Conservation (phyloP, 2,113 vertebrate genomes). For the Ranitomeya imitator region DNA sequence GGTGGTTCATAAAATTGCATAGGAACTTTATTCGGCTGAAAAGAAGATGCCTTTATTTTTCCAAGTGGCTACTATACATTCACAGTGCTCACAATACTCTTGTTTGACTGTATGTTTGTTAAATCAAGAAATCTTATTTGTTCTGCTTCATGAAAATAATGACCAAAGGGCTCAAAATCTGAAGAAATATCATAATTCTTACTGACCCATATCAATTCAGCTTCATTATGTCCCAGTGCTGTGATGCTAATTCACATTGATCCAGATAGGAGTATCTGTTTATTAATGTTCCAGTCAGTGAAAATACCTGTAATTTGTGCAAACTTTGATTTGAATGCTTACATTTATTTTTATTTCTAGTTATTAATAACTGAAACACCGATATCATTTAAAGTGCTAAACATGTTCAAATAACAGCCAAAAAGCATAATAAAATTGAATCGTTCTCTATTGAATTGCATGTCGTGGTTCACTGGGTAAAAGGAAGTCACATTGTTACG, state of each 20-base stretch:
- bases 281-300: constrained; percentile 60
- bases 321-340: constrained; percentile 56
- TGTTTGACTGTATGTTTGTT: constrained; percentile 51
- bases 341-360: constrained; percentile 37
- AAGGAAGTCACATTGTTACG: not conserved
- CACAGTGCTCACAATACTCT: constrained; percentile 16
- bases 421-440: constrained; percentile 50
- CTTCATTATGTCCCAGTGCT: constrained; percentile 50
- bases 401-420: constrained; percentile 51
- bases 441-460: constrained; percentile 31
- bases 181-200: constrained; percentile 44
- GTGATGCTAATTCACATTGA: constrained; percentile 55
- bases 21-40: not conserved
- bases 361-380: constrained; percentile 36
- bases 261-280: constrained; percentile 46
- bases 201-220: constrained; percentile 29
- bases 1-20: not conserved
- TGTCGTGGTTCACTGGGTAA: not conserved
- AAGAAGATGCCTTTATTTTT: not conserved
- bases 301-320: constrained; percentile 57
- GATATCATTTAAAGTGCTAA: constrained; percentile 45
- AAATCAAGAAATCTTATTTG: constrained; percentile 1
- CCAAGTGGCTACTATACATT: constrained; percentile 13
- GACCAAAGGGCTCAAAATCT: constrained; percentile 52
- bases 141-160: constrained; percentile 55